phyloP scores from a whole-genome alignment of 2,797 vertebrate species.

The Rhinatrema bivittatum region DNA sequence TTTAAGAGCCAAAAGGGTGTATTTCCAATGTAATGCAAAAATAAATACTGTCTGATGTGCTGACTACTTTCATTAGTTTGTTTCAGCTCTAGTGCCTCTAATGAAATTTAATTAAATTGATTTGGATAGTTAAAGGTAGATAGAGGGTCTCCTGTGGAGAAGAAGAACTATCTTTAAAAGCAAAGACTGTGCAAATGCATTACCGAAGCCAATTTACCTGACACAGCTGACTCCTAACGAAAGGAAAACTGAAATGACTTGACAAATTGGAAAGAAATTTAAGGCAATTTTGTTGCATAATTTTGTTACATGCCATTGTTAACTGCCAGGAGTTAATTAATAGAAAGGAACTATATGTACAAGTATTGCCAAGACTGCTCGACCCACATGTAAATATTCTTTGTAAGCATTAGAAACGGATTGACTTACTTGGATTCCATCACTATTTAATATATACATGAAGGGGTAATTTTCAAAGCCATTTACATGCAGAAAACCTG shows the following conservation, averaged over 20 bases:
- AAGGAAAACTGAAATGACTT: constrained; percentile 7
- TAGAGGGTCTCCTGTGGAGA: constrained; percentile 18
- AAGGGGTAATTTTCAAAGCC: no score
- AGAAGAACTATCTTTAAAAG: constrained; percentile 13
- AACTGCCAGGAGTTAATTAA: constrained; percentile 12
- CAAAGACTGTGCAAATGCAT: constrained; percentile 10
- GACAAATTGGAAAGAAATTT: constrained; percentile 13
- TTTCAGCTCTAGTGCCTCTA: constrained; percentile 50
- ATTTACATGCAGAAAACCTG: no score
- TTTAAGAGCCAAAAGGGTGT: constrained; percentile 53
- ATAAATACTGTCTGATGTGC: constrained; percentile 51
- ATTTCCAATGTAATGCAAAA: constrained; percentile 49
- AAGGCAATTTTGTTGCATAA: constrained; percentile 6
- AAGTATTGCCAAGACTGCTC: no score
- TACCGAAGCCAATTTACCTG: constrained; percentile 26
- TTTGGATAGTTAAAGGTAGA: constrained; percentile 46
- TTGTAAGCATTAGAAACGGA: no score
- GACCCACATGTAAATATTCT: no score
- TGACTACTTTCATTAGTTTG: constrained; percentile 44
- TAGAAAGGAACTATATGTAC: not conserved
- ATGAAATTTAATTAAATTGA: constrained; percentile 55
- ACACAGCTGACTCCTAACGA: not conserved
- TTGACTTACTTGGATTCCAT: no score
- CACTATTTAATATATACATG: no score
- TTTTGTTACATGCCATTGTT: not conserved